Base-by-base conservation (phyloP, 2,888 invertebrate genomes). In the Eupeodes luniger region DNA sequence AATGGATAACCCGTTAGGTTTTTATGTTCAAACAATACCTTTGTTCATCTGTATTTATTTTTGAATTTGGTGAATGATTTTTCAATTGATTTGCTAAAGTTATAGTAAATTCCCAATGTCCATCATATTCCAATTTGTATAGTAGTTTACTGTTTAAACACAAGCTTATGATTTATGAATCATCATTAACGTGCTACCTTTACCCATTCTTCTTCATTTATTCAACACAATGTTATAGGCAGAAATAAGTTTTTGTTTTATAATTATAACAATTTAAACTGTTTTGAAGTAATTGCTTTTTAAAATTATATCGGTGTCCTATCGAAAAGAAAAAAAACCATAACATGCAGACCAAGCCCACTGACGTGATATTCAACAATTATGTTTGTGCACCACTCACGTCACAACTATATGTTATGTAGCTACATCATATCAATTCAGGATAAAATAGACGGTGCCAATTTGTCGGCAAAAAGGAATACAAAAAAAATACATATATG, bases 311-410 rank as follows among this genome's bases (percentile, higher is more conserved):
- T 66, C 27, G 14, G n/a, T 66, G 66, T 66, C 49, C 66, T 66
- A 44, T 27, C 57, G 6, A 19, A 49, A 49, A 49, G 1, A n/a
- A 69, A 34, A 34, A 55, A 10, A 53, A 51, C 11, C 36, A 6
- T 11, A n/a, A 53, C 67, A 67, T 34, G 34, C 16, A 44, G 55
- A 55, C 36, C 70, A 19, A 70, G 44, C 70, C 53, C 70, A 70
- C 4, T 70, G 70, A 69, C 86, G 86, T 87, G 86, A 83, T 87
- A 83, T 66, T 64, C 14, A 77, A 80, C 83, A 87, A 87, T 87
- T 87, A 82, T 78, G 53, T 77, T 70, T 66, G 47, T 9, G 5
- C 70, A 83, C 79, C 70, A 83, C 79, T 83, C 76, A 75, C 79
- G 79, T 70, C 69, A 69, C 69, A 40, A 53, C 40, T 55, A 55